A percentile compares a stretch with the other conserved stretches of the same genome.
Evolutionary conservation across 92 coral and sea anemone species (phyloP).

Genomic region (Porites rus): DNA sequence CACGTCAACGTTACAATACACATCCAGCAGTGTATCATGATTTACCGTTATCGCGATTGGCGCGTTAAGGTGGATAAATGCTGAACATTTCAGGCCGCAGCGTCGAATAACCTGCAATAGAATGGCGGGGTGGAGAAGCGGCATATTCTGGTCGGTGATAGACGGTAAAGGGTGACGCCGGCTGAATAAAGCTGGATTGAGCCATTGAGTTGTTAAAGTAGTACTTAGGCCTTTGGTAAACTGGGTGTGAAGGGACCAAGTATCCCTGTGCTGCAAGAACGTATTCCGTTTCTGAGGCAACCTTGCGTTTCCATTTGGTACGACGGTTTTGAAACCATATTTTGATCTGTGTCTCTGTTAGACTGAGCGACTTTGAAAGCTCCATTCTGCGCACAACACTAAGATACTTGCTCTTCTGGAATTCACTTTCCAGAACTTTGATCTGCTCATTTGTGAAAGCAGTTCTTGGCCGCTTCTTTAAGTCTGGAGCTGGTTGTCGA

Average conservation of each 20-base stretch:
- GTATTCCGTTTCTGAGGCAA: slow-evolving; percentile 97
- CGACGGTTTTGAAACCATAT: slow-evolving; percentile 99
- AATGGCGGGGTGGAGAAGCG: not conserved
- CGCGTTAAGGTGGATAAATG: too few relatives aligned
- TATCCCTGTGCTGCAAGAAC: slow-evolving; percentile 73
- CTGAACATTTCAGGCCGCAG: not conserved
- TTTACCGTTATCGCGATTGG: too few relatives aligned
- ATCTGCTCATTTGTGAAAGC: slow-evolving; percentile 98
- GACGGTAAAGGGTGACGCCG: not conserved
- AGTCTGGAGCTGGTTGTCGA: slow-evolving; percentile 32
- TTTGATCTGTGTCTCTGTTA: slow-evolving; percentile 97
- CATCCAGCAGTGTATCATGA: too few relatives aligned
- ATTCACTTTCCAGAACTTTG: slow-evolving; percentile 92
- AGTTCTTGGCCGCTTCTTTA: slow-evolving; percentile 91
- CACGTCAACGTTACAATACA: too few relatives aligned
- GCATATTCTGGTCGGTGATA: slow-evolving; percentile 29
- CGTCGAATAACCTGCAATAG: not conserved
- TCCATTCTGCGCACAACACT: slow-evolving; percentile 96
- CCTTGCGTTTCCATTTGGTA: slow-evolving; percentile 97
- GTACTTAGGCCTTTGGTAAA: slow-evolving; percentile 24
- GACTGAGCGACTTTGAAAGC: slow-evolving; percentile 86
- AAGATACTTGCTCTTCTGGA: slow-evolving; percentile 92
- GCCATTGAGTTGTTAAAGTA: slow-evolving; percentile 12
- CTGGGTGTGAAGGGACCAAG: slow-evolving; percentile 73
- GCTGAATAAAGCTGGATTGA: not conserved